Base-by-base conservation (phyloP, 2,797 vertebrate genomes). In the Labeo calbasu region DNA sequence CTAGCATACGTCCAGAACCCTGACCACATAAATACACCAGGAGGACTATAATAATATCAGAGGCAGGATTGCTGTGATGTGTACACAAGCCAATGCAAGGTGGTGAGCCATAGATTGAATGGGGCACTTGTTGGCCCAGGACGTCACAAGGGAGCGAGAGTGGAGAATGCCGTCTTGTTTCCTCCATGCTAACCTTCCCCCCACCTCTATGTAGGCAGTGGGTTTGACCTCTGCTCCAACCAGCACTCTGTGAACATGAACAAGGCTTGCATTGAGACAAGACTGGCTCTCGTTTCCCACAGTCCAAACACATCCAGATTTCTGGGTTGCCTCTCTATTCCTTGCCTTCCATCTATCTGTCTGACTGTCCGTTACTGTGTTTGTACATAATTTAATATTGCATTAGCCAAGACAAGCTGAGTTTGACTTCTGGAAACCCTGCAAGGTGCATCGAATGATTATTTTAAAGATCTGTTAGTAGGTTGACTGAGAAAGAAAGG, bases 81-180 rank as follows among this genome's bases (percentile, higher is more conserved):
- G 83, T 84, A 79, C 68, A 79, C 5, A 72, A 78, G 82, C 75
- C 53, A 40, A 71, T 61, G 82, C 43, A 48, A 84, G 76, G 83
- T 84, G 79, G 65, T 66, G 82, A 73, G 71, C 40, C 7, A 25
- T 57, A 28, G 46, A 63, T 59, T 88, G 78, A 88, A 88, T 88
- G 65, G 82, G 84, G 43, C 53, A 28, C 73, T 88, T 88, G 87
- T 88, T 80, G 70, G 84, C 51, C 77, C 77, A 77, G 73, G 50
- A 79, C 73, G 82, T 88, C 81, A 81, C 82, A 86, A 81, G 81
- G 78, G 82, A 81, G 78, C 51, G 53, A 79, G 48, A 59, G 53
- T 55, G 76, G 84, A 86, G 84, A 88, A 88, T 88, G 84, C 70
- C 32, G 81, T 78, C 78, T 84, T 88, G 84, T 86, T 86, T 83